Evolutionary conservation across 2,888 invertebrate genomes (phyloP), one percentile per base, ranked within the genome.

Genomic region (Danaus chrysippus): DNA sequence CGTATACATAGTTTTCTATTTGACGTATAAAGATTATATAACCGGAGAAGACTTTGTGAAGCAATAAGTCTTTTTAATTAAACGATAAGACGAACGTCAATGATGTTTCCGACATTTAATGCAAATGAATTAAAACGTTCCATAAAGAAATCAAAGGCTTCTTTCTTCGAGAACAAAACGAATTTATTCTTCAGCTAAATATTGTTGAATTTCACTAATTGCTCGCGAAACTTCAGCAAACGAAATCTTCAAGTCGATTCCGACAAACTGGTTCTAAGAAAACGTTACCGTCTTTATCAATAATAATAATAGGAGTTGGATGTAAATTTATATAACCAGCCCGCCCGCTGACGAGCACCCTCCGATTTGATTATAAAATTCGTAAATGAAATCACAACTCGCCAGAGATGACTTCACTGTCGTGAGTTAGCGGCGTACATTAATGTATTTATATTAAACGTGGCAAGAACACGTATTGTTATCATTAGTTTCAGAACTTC

Each of bases 331-430:
- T 49, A 49, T 49, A 49, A 49, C 17, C 49, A 49, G 49, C 3
- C 17, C 10, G 17, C n/a, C 17, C 56, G 23, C 19, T 43, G 34
- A 56, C 19, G 23, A 10, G 55, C 54, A 58, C 58, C 49, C 62
- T 63, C 55, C 23, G 57, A 63, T 63, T 63, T 63, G 46, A 65
- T 63, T 61, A 58, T 58, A 11, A 65, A 65, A 63, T 63, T 65
- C 60, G 58, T 57, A 61, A 65, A 65, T 60, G 58, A 56, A 61
- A 65, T 65, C 62, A 43, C 53, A 52, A 58, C 58, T 58, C 60
- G 42, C 42, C 17, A 10, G 34, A 55, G 58, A 52, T n/a, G 43
- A 11, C 54, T 41, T 55, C 23, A 5, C 41, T 54, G 12, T 42
- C 42, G 12, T 49, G 49, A 49, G 17, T 49, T 49, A 17, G 10